These are phyloP conservation scores for Crossaster papposus DNA, from an alignment of 53 echinoderm and acorn worm species.

Conservation along the genomic window DNA sequence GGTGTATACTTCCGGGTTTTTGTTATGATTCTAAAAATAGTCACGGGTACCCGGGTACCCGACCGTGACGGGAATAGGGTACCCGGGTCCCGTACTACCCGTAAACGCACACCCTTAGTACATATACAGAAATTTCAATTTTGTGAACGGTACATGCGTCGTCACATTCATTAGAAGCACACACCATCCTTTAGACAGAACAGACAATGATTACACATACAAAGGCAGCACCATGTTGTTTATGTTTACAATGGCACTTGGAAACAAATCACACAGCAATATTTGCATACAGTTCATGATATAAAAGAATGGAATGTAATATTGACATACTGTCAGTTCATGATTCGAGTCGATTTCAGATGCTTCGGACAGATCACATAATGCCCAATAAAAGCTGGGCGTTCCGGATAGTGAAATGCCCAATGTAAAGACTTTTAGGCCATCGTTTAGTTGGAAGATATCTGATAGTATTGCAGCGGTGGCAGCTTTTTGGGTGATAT, in stretches of 20 bases:
- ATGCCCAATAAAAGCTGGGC: no score
- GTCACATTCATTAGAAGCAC: neutral
- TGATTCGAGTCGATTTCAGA: neutral
- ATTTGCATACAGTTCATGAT: conserved; percentile 3
- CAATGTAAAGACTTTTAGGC: no score
- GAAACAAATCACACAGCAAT: conserved; percentile 12
- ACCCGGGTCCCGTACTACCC: no score
- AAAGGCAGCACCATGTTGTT: neutral
- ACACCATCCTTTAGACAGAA: neutral
- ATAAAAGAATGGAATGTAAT: neutral
- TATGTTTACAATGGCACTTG: neutral
- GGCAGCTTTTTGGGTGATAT: no score
- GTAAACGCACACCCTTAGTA: no score
- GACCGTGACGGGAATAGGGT: no score
- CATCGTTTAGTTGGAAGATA: no score
- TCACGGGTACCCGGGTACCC: no score
- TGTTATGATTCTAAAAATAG: no score
- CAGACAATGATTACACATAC: neutral
- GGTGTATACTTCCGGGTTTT: no score
- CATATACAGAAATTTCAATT: neutral
- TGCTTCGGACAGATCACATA: neutral
- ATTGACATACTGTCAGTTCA: neutral
- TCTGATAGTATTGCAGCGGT: no score
- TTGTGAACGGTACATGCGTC: neutral
- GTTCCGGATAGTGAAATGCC: no score